These are phyloP conservation scores for Tokudaia tokunoshimensis DNA, from an alignment of 2,797 vertebrate species.

Conservation along the genomic window DNA sequence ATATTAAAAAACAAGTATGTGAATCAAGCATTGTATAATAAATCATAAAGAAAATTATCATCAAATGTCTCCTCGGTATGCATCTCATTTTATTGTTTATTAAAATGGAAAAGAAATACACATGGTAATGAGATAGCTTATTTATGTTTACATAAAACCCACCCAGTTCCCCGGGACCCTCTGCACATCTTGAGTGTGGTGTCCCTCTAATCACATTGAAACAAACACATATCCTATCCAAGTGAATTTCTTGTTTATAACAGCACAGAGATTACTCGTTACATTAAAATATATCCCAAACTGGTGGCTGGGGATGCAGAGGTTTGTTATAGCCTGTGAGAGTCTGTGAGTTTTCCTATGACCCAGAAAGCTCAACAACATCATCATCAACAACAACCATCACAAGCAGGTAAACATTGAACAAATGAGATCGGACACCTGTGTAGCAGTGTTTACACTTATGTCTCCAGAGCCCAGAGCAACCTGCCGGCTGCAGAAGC, in stretches of 20 bases:
- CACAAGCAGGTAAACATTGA: background rate
- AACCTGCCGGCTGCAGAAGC: background rate
- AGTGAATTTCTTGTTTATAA: background rate
- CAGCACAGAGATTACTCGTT: background rate
- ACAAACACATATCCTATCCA: background rate
- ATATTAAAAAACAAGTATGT: background rate
- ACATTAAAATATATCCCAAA: too few species aligned
- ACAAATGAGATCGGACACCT: background rate
- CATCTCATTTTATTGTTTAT: background rate
- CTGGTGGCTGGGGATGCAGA: background rate
- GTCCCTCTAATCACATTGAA: background rate
- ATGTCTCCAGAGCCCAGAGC: background rate
- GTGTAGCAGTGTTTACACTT: background rate
- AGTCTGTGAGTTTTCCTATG: background rate
- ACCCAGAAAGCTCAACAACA: background rate
- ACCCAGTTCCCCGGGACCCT: background rate
- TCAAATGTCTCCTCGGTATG: background rate
- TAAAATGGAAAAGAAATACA: background rate
- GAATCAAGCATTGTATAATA: background rate
- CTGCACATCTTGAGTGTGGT: background rate
- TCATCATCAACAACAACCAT: background rate
- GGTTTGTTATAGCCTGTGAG: background rate
- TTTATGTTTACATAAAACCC: background rate
- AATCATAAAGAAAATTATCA: background rate
- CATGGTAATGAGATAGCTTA: background rate